A percentile compares a stretch with the other conserved stretches of the same genome.
Conservation (phyloP, 2,888 invertebrate genomes). For the Chaitophorus viminalis region DNA sequence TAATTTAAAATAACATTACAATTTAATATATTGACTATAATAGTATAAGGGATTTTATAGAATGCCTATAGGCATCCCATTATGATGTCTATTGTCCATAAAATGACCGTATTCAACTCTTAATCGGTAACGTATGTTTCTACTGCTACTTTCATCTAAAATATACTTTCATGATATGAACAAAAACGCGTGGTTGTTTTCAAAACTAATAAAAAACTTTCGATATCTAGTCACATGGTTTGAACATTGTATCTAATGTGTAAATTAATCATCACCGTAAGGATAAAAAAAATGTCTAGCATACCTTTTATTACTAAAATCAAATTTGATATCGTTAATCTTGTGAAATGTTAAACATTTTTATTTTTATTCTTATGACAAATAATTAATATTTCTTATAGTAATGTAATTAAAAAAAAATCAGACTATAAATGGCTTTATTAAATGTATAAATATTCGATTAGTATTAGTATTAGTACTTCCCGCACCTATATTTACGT, state of each 20-base stretch:
- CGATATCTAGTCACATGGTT: neutral
- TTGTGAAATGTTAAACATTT: neutral
- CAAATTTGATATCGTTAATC: neutral
- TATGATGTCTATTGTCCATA: no score
- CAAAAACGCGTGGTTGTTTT: neutral
- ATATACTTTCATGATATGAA: neutral
- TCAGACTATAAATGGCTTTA: neutral
- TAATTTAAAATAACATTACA: no score
- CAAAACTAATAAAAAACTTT: neutral
- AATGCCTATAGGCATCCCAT: no score
- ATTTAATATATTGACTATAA: no score
- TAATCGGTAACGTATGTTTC: no score
- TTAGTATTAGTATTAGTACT: neutral
- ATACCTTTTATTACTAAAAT: neutral
- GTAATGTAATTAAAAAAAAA: neutral
- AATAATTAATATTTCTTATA: neutral
- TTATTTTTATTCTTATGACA: neutral
- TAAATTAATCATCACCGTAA: neutral
- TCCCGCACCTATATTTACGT: neutral
- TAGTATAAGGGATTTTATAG: no score
- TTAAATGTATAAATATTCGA: neutral
- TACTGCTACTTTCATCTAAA: neutral
- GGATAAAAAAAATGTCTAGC: neutral
- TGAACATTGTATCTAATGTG: neutral
- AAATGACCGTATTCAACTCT: no score